Conservation (phyloP, 2,888 invertebrate species). For the Griposia aprilina region DNA sequence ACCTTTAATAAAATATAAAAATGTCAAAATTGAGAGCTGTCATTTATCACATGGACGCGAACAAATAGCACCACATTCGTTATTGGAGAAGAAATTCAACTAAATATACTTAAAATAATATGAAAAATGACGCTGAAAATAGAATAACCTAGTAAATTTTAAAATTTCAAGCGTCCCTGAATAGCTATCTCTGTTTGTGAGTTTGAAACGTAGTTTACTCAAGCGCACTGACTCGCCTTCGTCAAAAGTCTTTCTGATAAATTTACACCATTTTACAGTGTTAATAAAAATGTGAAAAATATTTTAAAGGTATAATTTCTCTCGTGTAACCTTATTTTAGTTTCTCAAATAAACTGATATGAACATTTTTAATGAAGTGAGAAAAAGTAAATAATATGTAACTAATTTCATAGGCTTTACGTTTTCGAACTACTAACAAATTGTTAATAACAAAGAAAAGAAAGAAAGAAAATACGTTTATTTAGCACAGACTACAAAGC, state of each 20-base stretch:
- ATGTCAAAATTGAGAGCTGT: neutral
- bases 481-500: no score
- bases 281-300: neutral
- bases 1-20: neutral
- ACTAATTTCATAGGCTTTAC: neutral
- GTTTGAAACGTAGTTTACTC: neutral
- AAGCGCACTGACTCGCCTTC: neutral
- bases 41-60: conserved; percentile 10
- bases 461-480: no score
- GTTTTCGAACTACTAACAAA: no score
- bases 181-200: neutral
- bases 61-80: conserved; percentile 24
- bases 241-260: neutral
- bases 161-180: neutral
- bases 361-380: neutral
- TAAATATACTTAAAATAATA: neutral
- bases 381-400: neutral
- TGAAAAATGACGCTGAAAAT: neutral
- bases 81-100: conserved; percentile 7
- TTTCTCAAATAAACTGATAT: neutral
- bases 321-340: neutral
- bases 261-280: neutral
- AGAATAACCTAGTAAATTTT: neutral
- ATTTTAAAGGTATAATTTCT: conserved; percentile 1
- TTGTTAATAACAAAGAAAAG: no score